A percentile compares a stretch with the other conserved stretches of the same genome.
These are phyloP conservation scores for Paraplagusia blochii DNA, from an alignment of 2,113 vertebrate species.

Conservation along the genomic window DNA sequence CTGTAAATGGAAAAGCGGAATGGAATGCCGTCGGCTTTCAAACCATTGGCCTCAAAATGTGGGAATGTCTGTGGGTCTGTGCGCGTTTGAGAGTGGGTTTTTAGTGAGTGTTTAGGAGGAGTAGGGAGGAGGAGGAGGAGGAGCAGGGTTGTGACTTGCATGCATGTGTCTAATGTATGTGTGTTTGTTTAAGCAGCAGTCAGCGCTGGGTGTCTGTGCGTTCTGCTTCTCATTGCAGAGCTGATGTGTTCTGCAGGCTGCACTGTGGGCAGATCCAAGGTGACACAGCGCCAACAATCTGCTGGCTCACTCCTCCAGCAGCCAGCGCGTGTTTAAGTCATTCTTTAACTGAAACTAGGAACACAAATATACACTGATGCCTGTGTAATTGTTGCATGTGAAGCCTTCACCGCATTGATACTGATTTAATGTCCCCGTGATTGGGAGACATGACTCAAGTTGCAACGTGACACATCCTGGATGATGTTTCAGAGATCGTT, in stretches of 20 bases:
- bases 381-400: too few species aligned
- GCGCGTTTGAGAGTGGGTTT: conserved; percentile 12
- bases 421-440: too few species aligned
- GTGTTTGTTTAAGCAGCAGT: conserved; percentile 13
- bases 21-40: conserved; percentile 64
- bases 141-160: conserved; percentile 14
- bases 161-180: conserved; percentile 5
- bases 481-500: too few species aligned
- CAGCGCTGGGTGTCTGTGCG: conserved; percentile 3
- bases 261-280: conserved; percentile 44
- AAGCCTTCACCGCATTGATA: too few species aligned
- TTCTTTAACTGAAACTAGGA: conserved; percentile 38
- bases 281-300: conserved; percentile 44
- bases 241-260: conserved; percentile 46
- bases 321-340: conserved; percentile 22
- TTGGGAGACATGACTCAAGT: too few species aligned
- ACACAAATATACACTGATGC: not conserved
- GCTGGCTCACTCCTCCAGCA: conserved; percentile 41
- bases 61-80: conserved; percentile 48
- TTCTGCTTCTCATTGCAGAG: conserved; percentile 41
- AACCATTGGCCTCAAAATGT: conserved; percentile 51
- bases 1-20: conserved; percentile 59
- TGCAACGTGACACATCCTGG: too few species aligned
- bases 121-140: conserved; percentile 13
- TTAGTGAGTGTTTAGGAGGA: conserved; percentile 15